These are phyloP conservation scores for Blennius ocellaris DNA, from an alignment of 2,113 vertebrate species.

Conservation along the genomic window DNA sequence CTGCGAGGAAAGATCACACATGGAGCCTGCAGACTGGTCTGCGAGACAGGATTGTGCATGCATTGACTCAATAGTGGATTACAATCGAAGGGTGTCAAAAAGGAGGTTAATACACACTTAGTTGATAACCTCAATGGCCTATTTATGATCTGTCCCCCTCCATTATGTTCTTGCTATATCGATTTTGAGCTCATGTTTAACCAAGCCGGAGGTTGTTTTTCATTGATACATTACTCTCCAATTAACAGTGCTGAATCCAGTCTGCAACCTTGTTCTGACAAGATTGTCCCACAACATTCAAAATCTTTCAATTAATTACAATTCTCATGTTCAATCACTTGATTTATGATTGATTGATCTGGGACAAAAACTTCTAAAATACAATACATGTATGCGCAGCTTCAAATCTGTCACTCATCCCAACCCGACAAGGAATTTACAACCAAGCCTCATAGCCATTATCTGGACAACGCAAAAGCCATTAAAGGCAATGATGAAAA, in stretches of 20 bases:
- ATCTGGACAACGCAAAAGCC: constrained; percentile 67
- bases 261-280: background rate
- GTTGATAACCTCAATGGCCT: constrained; percentile 50
- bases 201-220: constrained; percentile 31
- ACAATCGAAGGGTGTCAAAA: constrained; percentile 3
- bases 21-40: background rate
- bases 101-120: constrained; percentile 39
- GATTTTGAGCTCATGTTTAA: constrained; percentile 59
- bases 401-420: constrained; percentile 48
- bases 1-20: background rate
- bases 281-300: background rate
- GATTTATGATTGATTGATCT: background rate
- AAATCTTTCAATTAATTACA: background rate
- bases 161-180: constrained; percentile 57
- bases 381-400: constrained; percentile 3
- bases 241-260: constrained; percentile 30
- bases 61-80: background rate
- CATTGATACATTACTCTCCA: constrained; percentile 32
- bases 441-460: constrained; percentile 62
- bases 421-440: constrained; percentile 30
- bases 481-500: constrained; percentile 73
- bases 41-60: background rate
- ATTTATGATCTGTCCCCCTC: constrained; percentile 52
- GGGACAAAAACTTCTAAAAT: background rate
- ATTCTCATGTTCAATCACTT: background rate